Percentiles rank a stretch among this genome's conserved stretches.
These are phyloP conservation scores for Delphinapterus leucas DNA, from an alignment of 2,113 vertebrate genomes.

Conservation along the genomic window DNA sequence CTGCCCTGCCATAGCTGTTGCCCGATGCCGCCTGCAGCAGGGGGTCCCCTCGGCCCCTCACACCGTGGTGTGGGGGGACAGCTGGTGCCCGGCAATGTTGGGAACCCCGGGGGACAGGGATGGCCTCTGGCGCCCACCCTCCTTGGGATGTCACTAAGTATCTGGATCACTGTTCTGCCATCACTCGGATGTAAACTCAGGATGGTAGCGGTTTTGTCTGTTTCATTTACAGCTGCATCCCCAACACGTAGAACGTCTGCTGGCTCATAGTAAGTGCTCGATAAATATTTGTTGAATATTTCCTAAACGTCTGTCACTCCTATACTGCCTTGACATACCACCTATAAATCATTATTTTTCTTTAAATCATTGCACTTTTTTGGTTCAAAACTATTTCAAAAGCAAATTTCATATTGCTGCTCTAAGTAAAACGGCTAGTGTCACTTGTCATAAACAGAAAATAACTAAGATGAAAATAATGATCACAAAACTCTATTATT, in stretches of 20 bases:
- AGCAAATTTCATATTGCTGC: neutral
- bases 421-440: neutral
- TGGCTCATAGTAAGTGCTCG: neutral
- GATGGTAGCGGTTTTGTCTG: neutral
- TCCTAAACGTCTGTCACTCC: neutral
- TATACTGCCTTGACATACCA: neutral
- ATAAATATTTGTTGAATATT: neutral
- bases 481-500: neutral
- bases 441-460: neutral
- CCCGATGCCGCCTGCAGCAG: neutral
- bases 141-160: neutral
- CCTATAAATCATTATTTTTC: neutral
- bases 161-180: neutral
- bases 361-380: neutral
- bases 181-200: neutral
- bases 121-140: fast-evolving
- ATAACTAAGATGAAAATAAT: neutral
- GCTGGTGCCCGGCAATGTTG: neutral
- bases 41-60: neutral
- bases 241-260: neutral
- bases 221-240: neutral
- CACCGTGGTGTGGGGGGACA: neutral
- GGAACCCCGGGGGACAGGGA: neutral
- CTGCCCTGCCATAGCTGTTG: neutral
- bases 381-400: neutral